A percentile compares a stretch with the other conserved stretches of the same genome.
These are phyloP conservation scores for Conger conger DNA, from an alignment of 2,113 vertebrate genomes.

Conservation along the genomic window DNA sequence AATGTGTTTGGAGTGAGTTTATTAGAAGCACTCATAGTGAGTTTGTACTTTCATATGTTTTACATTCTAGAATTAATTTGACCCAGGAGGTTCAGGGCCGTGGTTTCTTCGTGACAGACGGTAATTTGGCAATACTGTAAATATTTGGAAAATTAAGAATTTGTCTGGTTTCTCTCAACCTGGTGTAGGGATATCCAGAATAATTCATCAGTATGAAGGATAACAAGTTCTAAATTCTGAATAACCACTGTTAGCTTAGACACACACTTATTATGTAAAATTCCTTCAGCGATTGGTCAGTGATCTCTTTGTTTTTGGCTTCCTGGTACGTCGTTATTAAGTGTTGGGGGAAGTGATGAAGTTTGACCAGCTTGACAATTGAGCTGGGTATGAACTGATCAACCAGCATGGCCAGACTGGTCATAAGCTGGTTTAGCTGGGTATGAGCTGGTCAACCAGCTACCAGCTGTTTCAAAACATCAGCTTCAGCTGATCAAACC, in stretches of 20 bases:
- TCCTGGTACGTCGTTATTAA: slow-evolving; percentile 6
- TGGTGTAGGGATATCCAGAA: not conserved
- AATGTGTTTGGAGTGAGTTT: slow-evolving; percentile 30
- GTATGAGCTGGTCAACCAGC: too few species aligned
- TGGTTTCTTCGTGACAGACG: not conserved
- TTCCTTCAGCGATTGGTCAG: not conserved
- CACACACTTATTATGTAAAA: not conserved
- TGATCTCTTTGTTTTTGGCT: not conserved
- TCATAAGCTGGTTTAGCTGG: too few species aligned
- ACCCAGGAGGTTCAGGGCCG: not conserved
- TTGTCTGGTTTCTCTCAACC: not conserved
- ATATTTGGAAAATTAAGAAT: not conserved
- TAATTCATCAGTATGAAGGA: not conserved
- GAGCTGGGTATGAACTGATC: too few species aligned
- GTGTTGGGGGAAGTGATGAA: not conserved
- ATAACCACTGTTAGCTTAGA: not conserved
- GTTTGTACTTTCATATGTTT: slow-evolving; percentile 13
- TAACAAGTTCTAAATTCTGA: not conserved
- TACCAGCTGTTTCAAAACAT: too few species aligned
- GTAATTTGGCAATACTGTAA: not conserved
- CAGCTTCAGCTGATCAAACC: too few species aligned
- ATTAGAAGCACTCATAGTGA: slow-evolving; percentile 20
- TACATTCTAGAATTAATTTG: slow-evolving; percentile 14
- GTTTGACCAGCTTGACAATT: too few species aligned
- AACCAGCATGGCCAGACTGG: too few species aligned